Percentiles rank a stretch among this genome's conserved stretches.
Conservation (phyloP, 2,797 vertebrate species). For the Anabas testudineus region DNA sequence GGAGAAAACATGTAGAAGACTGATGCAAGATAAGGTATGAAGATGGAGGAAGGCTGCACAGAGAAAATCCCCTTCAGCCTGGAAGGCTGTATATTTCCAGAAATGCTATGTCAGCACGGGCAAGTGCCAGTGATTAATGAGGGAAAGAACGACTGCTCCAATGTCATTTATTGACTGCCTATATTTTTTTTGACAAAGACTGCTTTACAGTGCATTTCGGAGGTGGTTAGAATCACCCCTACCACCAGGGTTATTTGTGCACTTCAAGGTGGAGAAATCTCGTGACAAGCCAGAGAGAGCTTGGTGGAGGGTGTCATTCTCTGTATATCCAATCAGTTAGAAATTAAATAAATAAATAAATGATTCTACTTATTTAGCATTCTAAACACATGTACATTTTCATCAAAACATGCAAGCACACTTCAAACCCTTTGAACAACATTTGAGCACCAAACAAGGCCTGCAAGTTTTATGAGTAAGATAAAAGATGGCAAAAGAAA, state of each 20-base stretch:
- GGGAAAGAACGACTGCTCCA: constrained; percentile 54
- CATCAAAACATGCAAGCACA: no score
- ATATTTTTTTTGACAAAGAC: constrained; percentile 66
- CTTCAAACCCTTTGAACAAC: no score
- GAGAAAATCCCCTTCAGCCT: constrained; percentile 44
- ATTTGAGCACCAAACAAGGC: no score
- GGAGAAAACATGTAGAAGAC: constrained; percentile 8
- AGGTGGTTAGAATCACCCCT: constrained; percentile 23
- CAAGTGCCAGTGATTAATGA: constrained; percentile 74
- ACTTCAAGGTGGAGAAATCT: constrained; percentile 4
- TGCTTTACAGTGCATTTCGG: constrained; percentile 52
- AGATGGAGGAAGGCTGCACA: constrained; percentile 11
- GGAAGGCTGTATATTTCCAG: constrained; percentile 58
- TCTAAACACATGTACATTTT: no score
- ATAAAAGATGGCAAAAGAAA: no score
- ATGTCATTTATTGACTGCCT: constrained; percentile 66
- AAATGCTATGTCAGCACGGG: constrained; percentile 70
- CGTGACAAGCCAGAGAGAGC: constrained; percentile 12
- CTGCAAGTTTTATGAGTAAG: no score
- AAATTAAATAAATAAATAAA: no score
- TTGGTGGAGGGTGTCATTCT: not conserved
- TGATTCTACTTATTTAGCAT: no score
- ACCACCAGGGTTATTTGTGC: constrained; percentile 36
- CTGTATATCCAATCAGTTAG: no score
- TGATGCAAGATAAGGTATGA: constrained; percentile 9